phyloP scores from a whole-genome alignment of 2,113 vertebrate species.

The Brevimyrus niger region DNA sequence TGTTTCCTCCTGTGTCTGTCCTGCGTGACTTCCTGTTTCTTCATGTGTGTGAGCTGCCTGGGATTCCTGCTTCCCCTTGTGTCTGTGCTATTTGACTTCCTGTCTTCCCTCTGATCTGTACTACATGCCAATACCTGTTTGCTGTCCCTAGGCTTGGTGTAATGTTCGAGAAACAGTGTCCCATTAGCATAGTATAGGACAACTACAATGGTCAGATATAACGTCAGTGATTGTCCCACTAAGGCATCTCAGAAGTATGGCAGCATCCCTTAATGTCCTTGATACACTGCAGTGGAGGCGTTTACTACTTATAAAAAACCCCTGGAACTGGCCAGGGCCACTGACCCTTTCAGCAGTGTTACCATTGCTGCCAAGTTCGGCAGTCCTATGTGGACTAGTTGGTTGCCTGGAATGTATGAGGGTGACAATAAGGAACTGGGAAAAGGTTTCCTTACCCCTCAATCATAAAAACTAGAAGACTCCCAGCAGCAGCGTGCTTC shows the following conservation, averaged over 20 bases:
- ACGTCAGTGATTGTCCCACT: neutral
- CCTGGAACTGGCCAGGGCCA: neutral
- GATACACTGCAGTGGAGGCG: neutral
- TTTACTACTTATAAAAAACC: neutral
- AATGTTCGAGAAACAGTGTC: neutral
- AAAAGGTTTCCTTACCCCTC: neutral
- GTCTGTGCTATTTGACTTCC: neutral
- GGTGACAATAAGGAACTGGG: neutral
- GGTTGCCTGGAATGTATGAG: neutral
- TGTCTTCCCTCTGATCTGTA: neutral
- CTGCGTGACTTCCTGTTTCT: neutral
- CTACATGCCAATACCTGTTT: neutral
- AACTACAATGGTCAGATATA: neutral
- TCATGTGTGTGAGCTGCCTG: neutral
- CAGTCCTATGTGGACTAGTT: neutral
- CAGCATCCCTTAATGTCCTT: neutral
- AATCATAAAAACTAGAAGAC: neutral
- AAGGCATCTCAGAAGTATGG: neutral
- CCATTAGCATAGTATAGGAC: neutral
- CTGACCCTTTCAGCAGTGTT: neutral
- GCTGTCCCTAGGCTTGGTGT: neutral
- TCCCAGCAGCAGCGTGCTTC: neutral
- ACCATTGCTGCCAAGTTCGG: neutral
- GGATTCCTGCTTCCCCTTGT: neutral
- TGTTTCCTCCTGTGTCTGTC: neutral